Evolutionary conservation across 2,797 vertebrate genomes (phyloP), one percentile per base, ranked within the genome.

Genomic region (Pempheris klunzingeri): DNA sequence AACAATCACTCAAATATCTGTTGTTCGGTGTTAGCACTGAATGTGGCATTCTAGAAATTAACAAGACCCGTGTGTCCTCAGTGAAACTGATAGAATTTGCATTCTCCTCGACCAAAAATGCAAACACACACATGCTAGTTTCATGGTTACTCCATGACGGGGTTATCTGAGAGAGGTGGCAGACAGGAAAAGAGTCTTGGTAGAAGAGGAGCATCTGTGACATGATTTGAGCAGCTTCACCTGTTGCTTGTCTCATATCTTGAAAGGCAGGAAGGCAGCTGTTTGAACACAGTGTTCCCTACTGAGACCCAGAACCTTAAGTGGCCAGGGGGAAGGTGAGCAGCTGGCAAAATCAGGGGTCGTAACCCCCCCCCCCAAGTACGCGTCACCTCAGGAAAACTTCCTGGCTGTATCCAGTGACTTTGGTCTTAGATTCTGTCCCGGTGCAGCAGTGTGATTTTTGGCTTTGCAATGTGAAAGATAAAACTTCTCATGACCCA

Each of bases 231-330:
- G 84, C 82, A 70, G 90, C 83, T 87, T 94, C 94, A 94, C 94
- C 94, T 95, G 94, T 94, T 94, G 91, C 90, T 89, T 69, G 83
- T 92, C 76, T 90, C 74, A 53, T 85, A 77, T 87, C 77, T 87
- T 83, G 73, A 91, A 80, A 81, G 79, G 59, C 82, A 80, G 71
- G 60, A 86, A 81, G 82, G 77, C 91, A 93, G 93, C 93, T 93
- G 93, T 87, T 90, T 81, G 86, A 77, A 90, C 86, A 85, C 82
- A 74, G 68, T 66, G 85, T 86, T 78, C 86, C 82, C 77, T 60
- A 78, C 81, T 79, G 80, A 88, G 75, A 87, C 78, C 54, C 78
- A 79, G 54, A 83, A 78, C 81, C 73, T 67, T 30, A 77, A 84
- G 83, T 84, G 91, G 87, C 88, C 85, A 77, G 83, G 89, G 88